Evolutionary conservation across 2,113 vertebrate genomes (phyloP), one percentile per base, ranked within the genome.

Genomic region (human): DNA sequence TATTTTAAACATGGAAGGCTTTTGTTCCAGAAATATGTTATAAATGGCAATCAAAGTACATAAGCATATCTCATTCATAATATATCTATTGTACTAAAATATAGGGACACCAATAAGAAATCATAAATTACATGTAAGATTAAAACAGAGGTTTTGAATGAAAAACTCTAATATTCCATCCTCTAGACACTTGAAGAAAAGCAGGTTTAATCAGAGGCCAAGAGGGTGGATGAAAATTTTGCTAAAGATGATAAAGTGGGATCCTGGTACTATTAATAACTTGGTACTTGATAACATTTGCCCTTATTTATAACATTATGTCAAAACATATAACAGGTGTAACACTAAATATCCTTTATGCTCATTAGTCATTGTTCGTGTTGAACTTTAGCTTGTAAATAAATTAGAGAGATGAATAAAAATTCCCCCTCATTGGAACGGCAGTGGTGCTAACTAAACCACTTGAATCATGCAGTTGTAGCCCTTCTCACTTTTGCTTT

Each of bases 141-240:
- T 94, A 43, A 83, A 72, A 84, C 23, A 57, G 43, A 48, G 43
- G 68, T 92, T 96, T 96, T 93, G 14, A 95, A 93, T 68, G 9
- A 92, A 92, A 93, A 90, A 22, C 13, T 66, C 50, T 72, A 87
- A 83, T 70, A 27, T 89, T 70, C 76, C 52, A 81, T 75, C 38
- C 27, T 90, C 64, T 87, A 59, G 20, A 75, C 50, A 48, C 22
- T 89, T 70, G 8, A 85, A 43, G 79, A 87, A 59, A 94, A 83
- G 30, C 17, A 84, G 48, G 2, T 61, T 85, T 78, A 88, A 23
- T 61, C 72, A 85, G 30, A 93, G 27, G 55, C 27, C 22, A 96
- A 76, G 6, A 76, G 6, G 8, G 8, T 43, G 32, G 38, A 52
- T 45, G 14, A 68, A 95, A 95, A 55, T 76, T 95, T 90, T 86